These are phyloP conservation scores for Pyrocoelia pectoralis DNA, from an alignment of 2,888 invertebrate genomes.

Conservation along the genomic window DNA sequence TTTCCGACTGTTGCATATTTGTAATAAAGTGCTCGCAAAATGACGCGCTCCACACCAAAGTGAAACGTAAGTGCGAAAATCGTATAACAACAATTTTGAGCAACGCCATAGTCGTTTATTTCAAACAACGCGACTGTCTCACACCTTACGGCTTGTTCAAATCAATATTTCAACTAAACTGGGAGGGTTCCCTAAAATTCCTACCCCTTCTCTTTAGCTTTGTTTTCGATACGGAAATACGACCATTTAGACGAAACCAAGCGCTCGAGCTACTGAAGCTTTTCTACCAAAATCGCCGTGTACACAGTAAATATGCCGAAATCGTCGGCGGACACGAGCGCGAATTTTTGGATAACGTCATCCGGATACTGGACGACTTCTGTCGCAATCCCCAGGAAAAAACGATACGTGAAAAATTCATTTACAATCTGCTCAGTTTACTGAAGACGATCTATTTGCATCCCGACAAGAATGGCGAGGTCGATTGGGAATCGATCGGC, in stretches of 20 bases:
- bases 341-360: conserved; percentile 60
- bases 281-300: conserved; percentile 69
- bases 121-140: conserved; percentile 69
- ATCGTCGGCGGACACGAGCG: conserved; percentile 60
- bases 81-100: conserved; percentile 63
- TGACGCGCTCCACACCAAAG: conserved; percentile 57
- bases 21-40: conserved; percentile 70
- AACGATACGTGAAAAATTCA: conserved; percentile 66
- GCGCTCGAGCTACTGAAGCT: conserved; percentile 71
- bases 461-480: conserved; percentile 49
- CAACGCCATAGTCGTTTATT: conserved; percentile 66
- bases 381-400: conserved; percentile 54
- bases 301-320: conserved; percentile 44
- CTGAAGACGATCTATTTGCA: conserved; percentile 63
- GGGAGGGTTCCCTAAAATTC: conserved; percentile 71
- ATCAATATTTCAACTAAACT: conserved; percentile 69
- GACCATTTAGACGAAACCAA: conserved; percentile 73
- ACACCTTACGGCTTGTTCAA: conserved; percentile 73
- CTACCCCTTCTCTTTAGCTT: conserved; percentile 66
- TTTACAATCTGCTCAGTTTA: conserved; percentile 64
- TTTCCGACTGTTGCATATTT: conserved; percentile 71
- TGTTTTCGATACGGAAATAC: conserved; percentile 66
- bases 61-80: conserved; percentile 53
- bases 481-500: conserved; percentile 59
- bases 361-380: conserved; percentile 56